Conservation (phyloP, 2,113 vertebrate genomes). For the Pipa parva region DNA sequence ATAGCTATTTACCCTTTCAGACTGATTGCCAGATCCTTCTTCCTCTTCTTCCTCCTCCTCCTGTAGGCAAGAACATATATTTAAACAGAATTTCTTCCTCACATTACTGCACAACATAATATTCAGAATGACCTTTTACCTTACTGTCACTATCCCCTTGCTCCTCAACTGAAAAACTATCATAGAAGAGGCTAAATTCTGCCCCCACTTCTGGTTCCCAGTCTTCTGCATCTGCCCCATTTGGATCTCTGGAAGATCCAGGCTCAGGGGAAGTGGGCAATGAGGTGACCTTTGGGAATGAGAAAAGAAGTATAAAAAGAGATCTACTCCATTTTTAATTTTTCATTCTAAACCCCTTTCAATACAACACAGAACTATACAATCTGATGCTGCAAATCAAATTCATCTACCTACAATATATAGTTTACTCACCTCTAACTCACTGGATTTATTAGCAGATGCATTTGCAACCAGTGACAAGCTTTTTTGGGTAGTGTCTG, state of each 20-base stretch:
- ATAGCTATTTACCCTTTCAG: conserved; percentile 64
- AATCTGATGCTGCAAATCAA: not conserved
- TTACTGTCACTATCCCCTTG: conserved; percentile 70
- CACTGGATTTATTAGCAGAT: conserved; percentile 3
- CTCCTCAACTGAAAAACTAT: conserved; percentile 63
- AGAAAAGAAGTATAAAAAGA: not conserved
- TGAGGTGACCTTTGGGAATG: not conserved
- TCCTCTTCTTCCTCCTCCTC: conserved; percentile 60
- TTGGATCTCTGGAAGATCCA: conserved; percentile 17
- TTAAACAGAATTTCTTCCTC: too few relatives aligned
- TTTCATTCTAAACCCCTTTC: not conserved
- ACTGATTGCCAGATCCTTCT: conserved; percentile 63
- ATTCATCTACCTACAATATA: not conserved
- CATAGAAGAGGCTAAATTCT: conserved; percentile 66
- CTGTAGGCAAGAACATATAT: conserved; percentile 12
- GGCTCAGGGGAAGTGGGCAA: conserved; percentile 14
- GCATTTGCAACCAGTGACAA: not conserved
- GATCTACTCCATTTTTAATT: not conserved
- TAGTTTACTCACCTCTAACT: conserved; percentile 8
- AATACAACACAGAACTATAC: not conserved
- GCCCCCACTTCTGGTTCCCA: conserved; percentile 65
- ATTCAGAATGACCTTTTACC: conserved; percentile 47
- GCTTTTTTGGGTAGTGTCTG: conserved; percentile 32
- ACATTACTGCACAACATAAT: not conserved
- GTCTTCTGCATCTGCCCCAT: conserved; percentile 45